Conservation (phyloP, 2,113 vertebrate species). For the Hepsetus odoe region DNA sequence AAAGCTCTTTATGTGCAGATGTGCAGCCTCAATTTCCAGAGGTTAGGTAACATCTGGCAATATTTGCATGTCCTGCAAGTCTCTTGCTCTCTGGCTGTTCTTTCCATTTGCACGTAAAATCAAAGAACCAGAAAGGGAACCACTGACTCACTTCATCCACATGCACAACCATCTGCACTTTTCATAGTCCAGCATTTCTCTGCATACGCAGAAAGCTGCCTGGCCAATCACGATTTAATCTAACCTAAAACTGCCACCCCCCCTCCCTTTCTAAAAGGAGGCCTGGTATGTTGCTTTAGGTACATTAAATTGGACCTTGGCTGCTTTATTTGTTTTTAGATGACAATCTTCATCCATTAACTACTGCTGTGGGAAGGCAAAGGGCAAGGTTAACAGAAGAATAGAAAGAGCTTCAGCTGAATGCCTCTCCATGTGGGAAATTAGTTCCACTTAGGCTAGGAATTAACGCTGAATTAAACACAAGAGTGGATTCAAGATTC, state of each 20-base stretch:
- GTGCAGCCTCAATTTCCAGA: constrained; percentile 52
- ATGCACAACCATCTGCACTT: not conserved
- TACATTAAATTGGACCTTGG: not conserved
- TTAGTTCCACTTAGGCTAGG: not conserved
- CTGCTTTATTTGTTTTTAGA: not conserved
- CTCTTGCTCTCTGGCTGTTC: not conserved
- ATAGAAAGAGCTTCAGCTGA: not conserved
- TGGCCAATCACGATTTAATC: not conserved
- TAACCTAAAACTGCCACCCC: not conserved
- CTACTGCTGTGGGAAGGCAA: not conserved
- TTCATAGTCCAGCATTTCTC: not conserved
- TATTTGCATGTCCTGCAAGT: constrained; percentile 40
- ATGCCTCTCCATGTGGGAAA: not conserved
- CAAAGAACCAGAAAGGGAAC: not conserved
- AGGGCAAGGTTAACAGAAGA: not conserved
- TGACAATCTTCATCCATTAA: not conserved
- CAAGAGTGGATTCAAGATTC: not conserved
- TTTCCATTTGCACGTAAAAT: constrained; percentile 20
- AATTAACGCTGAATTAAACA: not conserved
- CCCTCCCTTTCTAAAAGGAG: not conserved
- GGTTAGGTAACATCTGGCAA: constrained; percentile 67
- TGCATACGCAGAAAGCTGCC: not conserved
- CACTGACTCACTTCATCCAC: constrained; percentile 8
- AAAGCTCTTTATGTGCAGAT: constrained; percentile 43
- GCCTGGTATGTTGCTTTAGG: not conserved